Evolutionary conservation across 2,888 invertebrate genomes (phyloP), one percentile per base, ranked within the genome.

Genomic region (Cheilosia pagana): DNA sequence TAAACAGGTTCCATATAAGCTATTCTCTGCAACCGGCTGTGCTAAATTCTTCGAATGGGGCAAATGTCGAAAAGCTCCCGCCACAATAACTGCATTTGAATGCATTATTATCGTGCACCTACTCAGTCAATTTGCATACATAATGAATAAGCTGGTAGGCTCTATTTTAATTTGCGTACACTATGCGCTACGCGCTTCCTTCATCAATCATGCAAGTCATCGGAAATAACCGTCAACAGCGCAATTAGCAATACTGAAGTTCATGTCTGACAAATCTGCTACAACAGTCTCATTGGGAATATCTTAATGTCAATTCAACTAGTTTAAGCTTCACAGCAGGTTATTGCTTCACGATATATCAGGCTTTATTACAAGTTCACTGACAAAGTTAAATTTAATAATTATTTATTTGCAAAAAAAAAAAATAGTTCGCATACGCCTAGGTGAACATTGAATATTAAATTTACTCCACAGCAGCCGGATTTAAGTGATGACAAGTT

Each of bases 191-290:
- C 8, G 14, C 31, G 57, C 45, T 57, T 68, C 68, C 55, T 57
- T 23, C n/a, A 23, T 45, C 55, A 35, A 31, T 68, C 45, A 45
- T 55, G 12, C 31, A 70, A 35, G 12, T n/a, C 45, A 48, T 14
- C 57, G 59, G 70, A 59, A 50, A 50, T 16, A 48, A 7, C 31
- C 16, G 25, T 48, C 41, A 71, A 41, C 21, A 12, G 31, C 25
- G 23, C 31, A 48, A 19, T 60, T 60, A 60, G 21, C 60, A 60
- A 67, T 52, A 25, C 31, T 21, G 23, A 12, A 21, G 45, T 35
- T 59, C 39, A 50, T 50, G 57, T 57, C 41, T 60, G 50, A 28
- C 52, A 41, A 72, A 21, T 31, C 21, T n/a, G n/a, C 28, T 43
- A 19, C 10, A 39, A 19, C 10, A 39, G 3, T 43, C 41, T n/a